Base-by-base conservation (phyloP, 2,888 invertebrate genomes). In the Lamellibrachia columna region DNA sequence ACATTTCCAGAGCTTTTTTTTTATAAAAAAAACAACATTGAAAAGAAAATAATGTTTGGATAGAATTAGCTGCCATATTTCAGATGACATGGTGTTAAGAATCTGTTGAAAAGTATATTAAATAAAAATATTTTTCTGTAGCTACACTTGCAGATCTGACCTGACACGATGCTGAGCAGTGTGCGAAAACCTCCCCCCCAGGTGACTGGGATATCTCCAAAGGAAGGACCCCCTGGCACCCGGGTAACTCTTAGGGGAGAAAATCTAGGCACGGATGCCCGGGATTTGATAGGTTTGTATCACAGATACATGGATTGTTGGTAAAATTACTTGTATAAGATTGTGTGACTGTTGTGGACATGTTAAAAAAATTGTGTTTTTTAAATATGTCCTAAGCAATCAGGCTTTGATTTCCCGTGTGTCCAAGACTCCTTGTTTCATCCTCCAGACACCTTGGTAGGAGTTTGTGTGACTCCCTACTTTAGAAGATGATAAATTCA, bases 151-250 rank as follows among this genome's bases (percentile, higher is more conserved):
- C 52, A 91, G 53, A 28, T 91, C 52, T 91, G 15, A 52, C 11
- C 90, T 7, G 8, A 90, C 52, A 92, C 2, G 52, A 93, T 93
- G 93, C 60, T 93, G 93, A 93, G 93, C 90, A 93, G 91, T 75
- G 93, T 94, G 55, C 92, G 93, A 52, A 92, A 92, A 90, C 93
- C 94, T 7, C 93, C 93, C 11, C 96, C 96, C 0, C 94, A 96
- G 52, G 96, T 96, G 0, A 96, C 96, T 22, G 99, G 99, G 53
- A 98, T 99, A 93, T 99, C 99, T 4, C 99, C 99, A 0, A 99
- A 99, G 96, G 99, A 99, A 97, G 99, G 99, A 0, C 98, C 99
- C 90, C 99, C 99, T 11, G 99, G 99, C 9, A 99, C 99, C 0
- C 97, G 98, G 95, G 98, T 99, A 0, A 99, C 98, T 52, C 98